These are phyloP conservation scores for Sternarchorhynchus goeldii DNA, from an alignment of 2,797 vertebrate species.

Conservation along the genomic window DNA sequence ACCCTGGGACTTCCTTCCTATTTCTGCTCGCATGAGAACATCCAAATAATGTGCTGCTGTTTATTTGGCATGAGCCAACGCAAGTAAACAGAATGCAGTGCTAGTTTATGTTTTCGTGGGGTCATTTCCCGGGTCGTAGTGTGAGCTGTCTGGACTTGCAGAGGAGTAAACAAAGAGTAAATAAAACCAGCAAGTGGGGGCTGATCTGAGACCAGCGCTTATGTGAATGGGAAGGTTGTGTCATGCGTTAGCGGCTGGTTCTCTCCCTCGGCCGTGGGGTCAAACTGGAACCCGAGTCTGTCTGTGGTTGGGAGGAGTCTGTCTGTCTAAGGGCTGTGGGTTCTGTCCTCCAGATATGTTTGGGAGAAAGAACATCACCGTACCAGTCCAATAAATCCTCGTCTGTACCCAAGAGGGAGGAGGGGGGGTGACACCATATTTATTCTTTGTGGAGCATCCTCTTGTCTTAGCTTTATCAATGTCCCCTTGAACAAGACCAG, in stretches of 20 bases:
- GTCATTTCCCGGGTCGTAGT: slow-evolving; percentile 62
- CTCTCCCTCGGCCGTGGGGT: slow-evolving; percentile 12
- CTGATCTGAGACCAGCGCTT: slow-evolving; percentile 17
- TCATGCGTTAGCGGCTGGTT: slow-evolving; percentile 31
- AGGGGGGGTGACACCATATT: neutral
- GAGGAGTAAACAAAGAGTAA: slow-evolving; percentile 50
- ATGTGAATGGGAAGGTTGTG: slow-evolving; percentile 21
- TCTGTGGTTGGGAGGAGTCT: slow-evolving; percentile 41
- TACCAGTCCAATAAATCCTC: neutral
- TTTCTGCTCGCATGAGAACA: slow-evolving; percentile 59
- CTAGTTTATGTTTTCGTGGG: slow-evolving; percentile 69
- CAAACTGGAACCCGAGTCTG: slow-evolving; percentile 29
- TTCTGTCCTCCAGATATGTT: slow-evolving; percentile 25
- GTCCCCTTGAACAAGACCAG: slow-evolving; percentile 10
- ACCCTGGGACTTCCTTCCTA: slow-evolving; percentile 49
- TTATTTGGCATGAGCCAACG: slow-evolving; percentile 69
- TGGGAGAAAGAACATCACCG: neutral
- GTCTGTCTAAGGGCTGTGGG: slow-evolving; percentile 41
- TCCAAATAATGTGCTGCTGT: slow-evolving; percentile 69
- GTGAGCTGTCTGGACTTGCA: slow-evolving; percentile 49
- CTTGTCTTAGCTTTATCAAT: slow-evolving; percentile 1
- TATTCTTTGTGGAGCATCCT: neutral
- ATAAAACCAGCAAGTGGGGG: slow-evolving; percentile 42
- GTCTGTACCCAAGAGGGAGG: neutral
- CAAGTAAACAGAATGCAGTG: slow-evolving; percentile 68